Evolutionary conservation across 2,888 invertebrate species (phyloP), one percentile per base, ranked within the genome.

Genomic region (Eristalinus aeneus): DNA sequence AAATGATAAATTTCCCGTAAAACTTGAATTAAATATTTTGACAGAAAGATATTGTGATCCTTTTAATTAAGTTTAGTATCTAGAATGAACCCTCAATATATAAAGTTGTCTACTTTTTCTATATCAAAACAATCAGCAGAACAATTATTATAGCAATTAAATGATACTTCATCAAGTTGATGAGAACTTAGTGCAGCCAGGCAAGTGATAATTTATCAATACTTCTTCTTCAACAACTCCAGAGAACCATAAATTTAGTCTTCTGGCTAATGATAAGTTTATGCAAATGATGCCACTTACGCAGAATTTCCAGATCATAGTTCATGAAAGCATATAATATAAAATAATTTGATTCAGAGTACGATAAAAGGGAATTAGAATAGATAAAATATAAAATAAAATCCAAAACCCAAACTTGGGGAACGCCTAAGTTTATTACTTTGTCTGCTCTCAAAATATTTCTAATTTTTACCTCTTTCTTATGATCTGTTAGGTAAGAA

Each of bases 391-490:
- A n/a, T n/a, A n/a, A n/a, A 76, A 67, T 64, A 67, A 58, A 6
- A 56, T 68, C 1, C 56, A 76, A 27, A 46, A 60, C 39, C 58
- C 58, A 3, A 39, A 67, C 9, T 73, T 87, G 20, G 31, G 76
- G 36, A 58, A 58, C 11, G 1, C 68, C 27, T 12, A 39, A 12
- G n/a, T 2, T 39, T 39, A 39, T 2, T 2, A 2, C 2, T 39
- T 39, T 39, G 2, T 3, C 39, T 2, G 6, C 2, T 4, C 39
- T 39, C 2, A 39, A 39, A 2, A 1, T 2, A 39, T 27, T 5
- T 3, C 5, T 27, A 2, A 27, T 27, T 39, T 39, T 39, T 4
- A 39, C 39, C 8, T 2, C 8, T 6, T 39, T 2, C 6, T 39
- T 39, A 6, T 8, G 39, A 39, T 39, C n/a, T n/a, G 2, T 39